Base-by-base conservation (phyloP, 2,113 vertebrate species). In the Eupsittula cactorum region DNA sequence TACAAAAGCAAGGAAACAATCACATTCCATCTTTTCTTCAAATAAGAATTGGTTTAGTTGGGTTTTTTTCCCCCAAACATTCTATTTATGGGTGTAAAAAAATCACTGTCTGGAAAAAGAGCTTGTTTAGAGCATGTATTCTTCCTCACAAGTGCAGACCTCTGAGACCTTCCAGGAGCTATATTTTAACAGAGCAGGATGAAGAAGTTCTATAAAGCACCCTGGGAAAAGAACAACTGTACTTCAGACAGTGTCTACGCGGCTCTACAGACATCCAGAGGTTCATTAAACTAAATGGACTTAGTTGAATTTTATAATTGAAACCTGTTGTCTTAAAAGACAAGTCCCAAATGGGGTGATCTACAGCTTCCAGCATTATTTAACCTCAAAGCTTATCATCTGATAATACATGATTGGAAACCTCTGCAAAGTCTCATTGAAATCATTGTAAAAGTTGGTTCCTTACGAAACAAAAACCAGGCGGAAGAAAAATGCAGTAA, bases 261-360 rank as follows among this genome's bases (percentile, higher is more conserved):
- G 2, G 28, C 63, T 84, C 44, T 9, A 12, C 71, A 73, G 5
- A 57, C 33, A 92, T 92, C 92, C 62, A 76, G 42, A 81, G 35
- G 28, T 93, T 93, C 92, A 94, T 96, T 92, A 95, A 95, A 88
- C 67, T 74, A 94, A 90, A 85, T 13, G n/a, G 85, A 85, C 39
- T 91, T 91, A 95, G 92, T 96, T 97, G 81, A 95, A 88, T 96
- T 96, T 95, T 96, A 88, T 97, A 96, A 97, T 97, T 96, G 95
- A 97, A 97, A 96, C 88, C 35, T 94, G 92, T 92, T 95, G 83
- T 95, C 89, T 97, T 74, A 63, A 82, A 95, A 95, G 82, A 84
- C 37, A 80, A 91, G 31, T 97, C 97, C 93, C 97, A 92, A 63
- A 59, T 74, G 94, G 90, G 87, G 96, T 94, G 96, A 96, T 92